A percentile compares a stretch with the other conserved stretches of the same genome.
phyloP scores from a whole-genome alignment of 2,888 invertebrate species.

The Sinhomidia bicolor region DNA sequence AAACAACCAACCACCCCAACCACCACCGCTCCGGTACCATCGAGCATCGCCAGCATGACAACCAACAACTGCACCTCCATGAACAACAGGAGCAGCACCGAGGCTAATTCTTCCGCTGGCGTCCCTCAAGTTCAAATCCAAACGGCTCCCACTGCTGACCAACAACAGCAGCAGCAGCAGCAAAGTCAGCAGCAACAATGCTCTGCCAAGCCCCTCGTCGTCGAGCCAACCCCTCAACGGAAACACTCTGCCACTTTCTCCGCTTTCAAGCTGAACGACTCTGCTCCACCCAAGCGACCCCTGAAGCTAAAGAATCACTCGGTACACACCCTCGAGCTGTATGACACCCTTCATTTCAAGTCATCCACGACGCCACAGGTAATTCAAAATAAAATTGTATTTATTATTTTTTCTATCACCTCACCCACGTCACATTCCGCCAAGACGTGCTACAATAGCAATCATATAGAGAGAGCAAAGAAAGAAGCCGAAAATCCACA shows the following conservation, averaged over 20 bases:
- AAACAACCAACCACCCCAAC: constrained; percentile 43
- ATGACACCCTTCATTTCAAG: constrained; percentile 78
- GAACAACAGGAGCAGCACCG: not conserved
- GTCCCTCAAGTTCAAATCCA: constrained; percentile 68
- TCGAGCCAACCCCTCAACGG: constrained; percentile 57
- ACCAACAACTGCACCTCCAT: constrained; percentile 31
- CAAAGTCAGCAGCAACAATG: constrained; percentile 19
- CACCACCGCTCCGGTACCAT: not conserved
- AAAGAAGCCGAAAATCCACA: too few species aligned
- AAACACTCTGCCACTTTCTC: constrained; percentile 72
- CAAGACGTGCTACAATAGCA: not conserved
- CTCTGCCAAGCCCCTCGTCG: constrained; percentile 24
- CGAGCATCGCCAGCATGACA: constrained; percentile 11
- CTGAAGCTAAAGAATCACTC: constrained; percentile 79
- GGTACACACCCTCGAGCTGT: constrained; percentile 76
- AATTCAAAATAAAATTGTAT: not conserved
- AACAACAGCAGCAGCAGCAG: constrained; percentile 3
- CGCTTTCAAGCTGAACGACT: constrained; percentile 53
- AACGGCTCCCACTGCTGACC: constrained; percentile 24
- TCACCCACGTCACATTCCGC: not conserved
- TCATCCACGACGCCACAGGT: constrained; percentile 70
- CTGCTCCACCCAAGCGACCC: constrained; percentile 74
- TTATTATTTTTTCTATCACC: not conserved
- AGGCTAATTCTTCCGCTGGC: not conserved
- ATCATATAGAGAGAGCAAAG: too few species aligned